Percentiles rank a stretch among this genome's conserved stretches.
Conservation (phyloP, 1,140 invertebrate genomes). For the Rhynchophorus ferrugineus region DNA sequence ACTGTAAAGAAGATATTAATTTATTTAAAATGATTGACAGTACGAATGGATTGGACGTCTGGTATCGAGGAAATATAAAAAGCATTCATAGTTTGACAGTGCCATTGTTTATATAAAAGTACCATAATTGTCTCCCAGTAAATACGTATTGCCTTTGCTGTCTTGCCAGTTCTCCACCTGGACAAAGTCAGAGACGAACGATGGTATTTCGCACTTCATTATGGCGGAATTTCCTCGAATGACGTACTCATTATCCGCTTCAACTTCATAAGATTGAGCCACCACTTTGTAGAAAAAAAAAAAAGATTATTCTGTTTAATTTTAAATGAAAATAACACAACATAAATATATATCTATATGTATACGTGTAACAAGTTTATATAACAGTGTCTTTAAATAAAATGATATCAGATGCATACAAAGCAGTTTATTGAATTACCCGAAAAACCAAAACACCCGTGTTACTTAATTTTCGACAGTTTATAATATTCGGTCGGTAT, state of each 20-base stretch:
- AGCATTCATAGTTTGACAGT: too few species aligned
- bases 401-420: too few species aligned
- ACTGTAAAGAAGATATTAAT: slow-evolving; percentile 47
- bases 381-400: too few species aligned
- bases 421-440: too few species aligned
- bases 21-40: slow-evolving; percentile 1
- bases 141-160: slow-evolving; percentile 61
- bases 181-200: slow-evolving; percentile 81
- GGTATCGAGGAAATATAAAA: too few species aligned
- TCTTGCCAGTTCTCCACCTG: slow-evolving; percentile 74
- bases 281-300: slow-evolving; percentile 54
- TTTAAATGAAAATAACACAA: too few species aligned
- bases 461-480: too few species aligned
- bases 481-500: too few species aligned
- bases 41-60: not conserved
- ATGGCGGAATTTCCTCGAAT: slow-evolving; percentile 80
- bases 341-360: not conserved
- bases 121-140: slow-evolving; percentile 44
- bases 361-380: too few species aligned
- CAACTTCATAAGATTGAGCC: slow-evolving; percentile 70
- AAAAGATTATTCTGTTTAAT: not conserved
- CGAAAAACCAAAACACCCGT: too few species aligned
- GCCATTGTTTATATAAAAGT: slow-evolving; percentile 6
- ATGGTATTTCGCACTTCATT: slow-evolving; percentile 81
- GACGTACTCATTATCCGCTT: slow-evolving; percentile 79